phyloP scores from a whole-genome alignment of 2,113 vertebrate genomes.

The Gymnogyps californianus region DNA sequence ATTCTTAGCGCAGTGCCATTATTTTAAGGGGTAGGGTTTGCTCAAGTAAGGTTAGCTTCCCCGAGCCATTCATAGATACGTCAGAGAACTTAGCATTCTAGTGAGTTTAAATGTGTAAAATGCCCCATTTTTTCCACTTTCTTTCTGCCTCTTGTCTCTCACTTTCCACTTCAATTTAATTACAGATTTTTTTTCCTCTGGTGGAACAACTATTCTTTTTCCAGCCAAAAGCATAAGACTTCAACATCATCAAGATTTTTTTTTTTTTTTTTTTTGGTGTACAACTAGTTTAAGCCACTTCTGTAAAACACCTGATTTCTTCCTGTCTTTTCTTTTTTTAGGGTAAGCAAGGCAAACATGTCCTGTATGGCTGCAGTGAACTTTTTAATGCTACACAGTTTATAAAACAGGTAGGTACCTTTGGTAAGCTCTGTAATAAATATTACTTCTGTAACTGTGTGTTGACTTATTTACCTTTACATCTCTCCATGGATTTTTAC shows the following conservation, averaged over 20 bases:
- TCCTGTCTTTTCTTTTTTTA: constrained; percentile 39
- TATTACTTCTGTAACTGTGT: background rate
- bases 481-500: background rate
- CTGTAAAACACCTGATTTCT: background rate
- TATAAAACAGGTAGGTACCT: constrained; percentile 87
- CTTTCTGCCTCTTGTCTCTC: background rate
- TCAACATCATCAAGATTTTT: background rate
- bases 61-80: background rate
- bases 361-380: constrained; percentile 97
- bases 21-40: background rate
- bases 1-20: background rate
- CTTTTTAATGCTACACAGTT: constrained; percentile 95
- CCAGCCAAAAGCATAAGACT: background rate
- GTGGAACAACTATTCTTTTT: background rate
- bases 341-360: constrained; percentile 90
- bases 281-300: background rate
- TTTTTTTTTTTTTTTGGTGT: background rate
- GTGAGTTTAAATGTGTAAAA: background rate
- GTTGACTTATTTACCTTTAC: background rate
- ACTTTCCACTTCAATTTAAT: background rate
- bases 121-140: background rate
- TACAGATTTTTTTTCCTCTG: background rate
- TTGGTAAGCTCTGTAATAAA: background rate
- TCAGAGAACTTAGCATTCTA: background rate
- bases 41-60: background rate